Evolutionary conservation across 92 coral and sea anemone species (phyloP), one percentile per base, ranked within the genome.

Genomic region (Umimayanthus chanpuru): DNA sequence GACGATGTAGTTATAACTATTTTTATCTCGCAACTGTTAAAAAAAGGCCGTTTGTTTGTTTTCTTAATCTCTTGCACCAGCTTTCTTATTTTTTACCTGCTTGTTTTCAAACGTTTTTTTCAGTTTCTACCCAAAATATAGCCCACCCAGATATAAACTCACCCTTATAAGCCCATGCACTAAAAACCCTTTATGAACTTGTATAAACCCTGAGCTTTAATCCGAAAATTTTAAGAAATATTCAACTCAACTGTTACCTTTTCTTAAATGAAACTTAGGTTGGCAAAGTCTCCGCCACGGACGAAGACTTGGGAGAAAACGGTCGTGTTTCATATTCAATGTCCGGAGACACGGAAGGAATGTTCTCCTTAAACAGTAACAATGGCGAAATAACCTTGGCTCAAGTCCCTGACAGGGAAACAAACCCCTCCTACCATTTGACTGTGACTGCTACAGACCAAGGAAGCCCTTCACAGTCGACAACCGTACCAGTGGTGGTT

Each of bases 391-490:
- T 97, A 20, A 89, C 85, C 14, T 88, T 92, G 3, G 76, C 68
- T 5, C 49, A 85, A 80, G 29, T 36, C 5, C 87, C 94, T 29
- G 99, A 97, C 82, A 92, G 89, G 74, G 99, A 97, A 82, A 88
- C 43, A 6, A 85, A 82, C 41, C n/a, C 93, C 26, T 71, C 82
- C n/a, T 95, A 97, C 86, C 82, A 76, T 8, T 81, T 97, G 0
- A 87, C 88, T 43, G 91, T 95, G 82, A 93, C 92, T 29, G 98
- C 99, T n/a, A 81, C 65, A 29, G 99, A 97, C 87, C 94, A 89
- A 25, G 99, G 98, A 47, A 77, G 85, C 28, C 92, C 90, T 25
- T 91, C 94, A 16, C 80, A 66, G 40, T 14, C 83, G 76, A 87
- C 92, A 28, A 67, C 90, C 1, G 93, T 93, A 3, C 86, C 87